A percentile compares a stretch with the other conserved stretches of the same genome.
Conservation (phyloP, 1,140 invertebrate genomes). For the Coelopa frigida region DNA sequence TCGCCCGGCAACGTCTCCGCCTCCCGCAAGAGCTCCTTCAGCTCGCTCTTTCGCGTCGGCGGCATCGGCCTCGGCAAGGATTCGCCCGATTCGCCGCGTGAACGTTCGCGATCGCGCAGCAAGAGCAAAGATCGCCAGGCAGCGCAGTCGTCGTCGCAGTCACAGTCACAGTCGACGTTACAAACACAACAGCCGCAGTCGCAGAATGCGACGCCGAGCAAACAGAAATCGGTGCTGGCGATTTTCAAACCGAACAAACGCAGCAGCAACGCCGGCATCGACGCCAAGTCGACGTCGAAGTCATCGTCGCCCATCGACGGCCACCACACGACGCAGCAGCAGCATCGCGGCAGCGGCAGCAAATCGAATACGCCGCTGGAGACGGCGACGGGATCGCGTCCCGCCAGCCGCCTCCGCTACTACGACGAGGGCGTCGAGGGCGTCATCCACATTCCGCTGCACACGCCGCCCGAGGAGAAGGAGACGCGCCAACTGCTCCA, state of each 20-base stretch:
- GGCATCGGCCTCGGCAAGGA: conserved; percentile 37
- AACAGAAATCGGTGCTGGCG: conserved; percentile 56
- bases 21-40: conserved; percentile 70
- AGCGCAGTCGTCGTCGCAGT: conserved; percentile 21
- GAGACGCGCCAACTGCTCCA: conserved; percentile 35
- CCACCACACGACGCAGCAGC: conserved; percentile 17
- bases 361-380: conserved; percentile 23
- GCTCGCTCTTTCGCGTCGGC: conserved; percentile 60
- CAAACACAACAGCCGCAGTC: conserved; percentile 23
- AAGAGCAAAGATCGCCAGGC: conserved; percentile 54
- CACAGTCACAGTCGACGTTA: neutral
- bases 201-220: conserved; percentile 50
- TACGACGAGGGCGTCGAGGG: conserved; percentile 55
- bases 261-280: conserved; percentile 28
- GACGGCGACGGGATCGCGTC: conserved; percentile 21
- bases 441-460: conserved; percentile 56
- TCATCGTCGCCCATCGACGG: conserved; percentile 41
- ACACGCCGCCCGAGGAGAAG: conserved; percentile 58
- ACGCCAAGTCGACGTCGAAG: conserved; percentile 33
- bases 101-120: conserved; percentile 51
- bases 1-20: conserved; percentile 49
- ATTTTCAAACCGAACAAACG: conserved; percentile 53
- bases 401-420: conserved; percentile 46
- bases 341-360: conserved; percentile 4
- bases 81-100: conserved; percentile 37